Conservation (phyloP, 2,888 invertebrate genomes). For the Pyrrhosoma nymphula region DNA sequence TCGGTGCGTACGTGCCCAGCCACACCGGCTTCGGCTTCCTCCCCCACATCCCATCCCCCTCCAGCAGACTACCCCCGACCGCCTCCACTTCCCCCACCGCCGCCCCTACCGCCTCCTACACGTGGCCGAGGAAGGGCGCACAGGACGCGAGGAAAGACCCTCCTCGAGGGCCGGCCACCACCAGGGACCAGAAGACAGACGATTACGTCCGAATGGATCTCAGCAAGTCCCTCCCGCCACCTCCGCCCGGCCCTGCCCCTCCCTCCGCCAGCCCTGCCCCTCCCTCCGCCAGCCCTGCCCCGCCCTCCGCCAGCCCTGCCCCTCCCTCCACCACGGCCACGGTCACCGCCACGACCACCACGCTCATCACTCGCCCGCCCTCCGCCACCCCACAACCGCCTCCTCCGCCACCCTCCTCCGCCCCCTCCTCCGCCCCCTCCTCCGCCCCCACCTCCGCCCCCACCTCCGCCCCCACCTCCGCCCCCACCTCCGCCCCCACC, state of each 20-base stretch:
- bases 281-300: slow-evolving; percentile 3
- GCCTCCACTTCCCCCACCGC: neutral
- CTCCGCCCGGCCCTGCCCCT: neutral
- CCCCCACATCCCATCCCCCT: slow-evolving; percentile 44
- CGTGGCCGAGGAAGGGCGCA: slow-evolving; percentile 29
- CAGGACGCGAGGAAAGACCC: slow-evolving; percentile 19
- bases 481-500: neutral
- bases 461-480: slow-evolving; percentile 37
- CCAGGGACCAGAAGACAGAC: neutral
- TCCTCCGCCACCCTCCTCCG: neutral
- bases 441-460: neutral
- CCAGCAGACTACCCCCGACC: neutral
- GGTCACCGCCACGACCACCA: slow-evolving; percentile 60
- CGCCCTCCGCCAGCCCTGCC: neutral
- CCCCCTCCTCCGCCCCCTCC: slow-evolving; percentile 19
- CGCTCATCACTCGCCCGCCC: slow-evolving; percentile 19
- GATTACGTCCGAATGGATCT: slow-evolving; percentile 41
- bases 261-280: neutral
- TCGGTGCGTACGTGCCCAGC: slow-evolving; percentile 44
- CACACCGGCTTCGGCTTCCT: slow-evolving; percentile 52
- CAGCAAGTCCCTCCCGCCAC: neutral
- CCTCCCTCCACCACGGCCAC: slow-evolving; percentile 44
- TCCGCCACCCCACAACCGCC: neutral
- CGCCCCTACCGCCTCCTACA: slow-evolving; percentile 14
- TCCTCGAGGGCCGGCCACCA: neutral